Evolutionary conservation across 2,888 invertebrate genomes (phyloP).

Genomic region (Dasypogon diadema): DNA sequence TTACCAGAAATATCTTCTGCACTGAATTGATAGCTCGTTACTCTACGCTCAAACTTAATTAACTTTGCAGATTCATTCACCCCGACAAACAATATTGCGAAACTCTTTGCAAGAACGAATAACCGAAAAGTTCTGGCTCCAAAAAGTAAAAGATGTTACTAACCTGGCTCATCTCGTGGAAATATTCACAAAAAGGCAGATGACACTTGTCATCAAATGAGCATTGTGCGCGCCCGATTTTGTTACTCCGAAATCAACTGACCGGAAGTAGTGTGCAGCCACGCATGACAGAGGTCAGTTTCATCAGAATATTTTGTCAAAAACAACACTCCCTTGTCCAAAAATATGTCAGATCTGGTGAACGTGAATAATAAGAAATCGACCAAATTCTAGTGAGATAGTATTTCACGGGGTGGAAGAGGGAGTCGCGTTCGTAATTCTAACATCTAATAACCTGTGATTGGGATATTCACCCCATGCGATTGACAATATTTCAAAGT

Average conservation of each 20-base stretch:
- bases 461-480: neutral
- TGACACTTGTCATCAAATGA: slow-evolving; percentile 50
- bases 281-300: slow-evolving; percentile 56
- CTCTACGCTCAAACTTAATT: no score
- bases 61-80: no score
- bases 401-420: no score
- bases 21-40: no score
- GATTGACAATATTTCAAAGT: neutral
- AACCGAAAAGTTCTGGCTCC: neutral
- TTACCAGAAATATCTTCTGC: no score
- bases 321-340: neutral
- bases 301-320: slow-evolving; percentile 3
- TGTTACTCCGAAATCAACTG: slow-evolving; percentile 18
- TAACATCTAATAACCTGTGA: no score
- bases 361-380: neutral
- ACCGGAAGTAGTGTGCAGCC: slow-evolving; percentile 54
- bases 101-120: neutral
- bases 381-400: no score
- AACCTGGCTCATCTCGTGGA: slow-evolving; percentile 9
- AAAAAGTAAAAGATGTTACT: slow-evolving; percentile 2
- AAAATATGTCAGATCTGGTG: slow-evolving; percentile 5
- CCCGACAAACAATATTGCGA: no score
- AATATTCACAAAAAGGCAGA: slow-evolving; percentile 19
- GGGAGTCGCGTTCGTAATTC: no score
- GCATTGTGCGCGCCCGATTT: slow-evolving; percentile 19